Base-by-base conservation (phyloP, 2,888 invertebrate genomes). In the Diaperis boleti region DNA sequence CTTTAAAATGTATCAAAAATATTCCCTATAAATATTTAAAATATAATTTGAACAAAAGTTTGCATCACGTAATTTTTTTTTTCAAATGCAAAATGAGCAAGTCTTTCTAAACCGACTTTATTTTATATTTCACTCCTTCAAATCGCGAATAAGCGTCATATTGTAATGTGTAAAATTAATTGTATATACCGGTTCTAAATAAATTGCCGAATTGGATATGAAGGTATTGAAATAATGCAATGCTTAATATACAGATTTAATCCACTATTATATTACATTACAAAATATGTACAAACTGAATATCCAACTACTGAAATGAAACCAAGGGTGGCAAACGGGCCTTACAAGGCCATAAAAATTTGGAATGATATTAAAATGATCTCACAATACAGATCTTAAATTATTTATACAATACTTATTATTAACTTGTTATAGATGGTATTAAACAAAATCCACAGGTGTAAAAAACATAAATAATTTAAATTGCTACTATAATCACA, bases 401-500 rank as follows among this genome's bases (percentile, higher is more conserved):
- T 11, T 6, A 35, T n/a, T n/a, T n/a, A n/a, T n/a, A n/a, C n/a
- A n/a, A n/a, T n/a, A n/a, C n/a, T n/a, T n/a, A n/a, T n/a, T n/a
- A n/a, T n/a, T 8, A 26, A n/a, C 6, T 26, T 26, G 26, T n/a
- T 5, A 26, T n/a, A 6, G 26, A 26, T 26, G n/a, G 26, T 33
- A 50, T 11, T 8, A 39, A 39, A 37, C 8, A 35, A 20, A 33
- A 39, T n/a, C 3, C 26, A 39, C 14, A 49, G n/a, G 8, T 52
- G 52, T 52, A 39, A 50, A 50, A 50, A 45, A 49, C 56, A 60
- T 52, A 61, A 63, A 62, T 60, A 69, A 65, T 63, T 63, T 55
- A 65, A 69, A 66, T 70, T 69, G 68, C 69, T 69, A 68, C 67
- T 72, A 70, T 72, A 74, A 74, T 74, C 74, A 74, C 74, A 74